Evolutionary conservation across 2,113 vertebrate genomes (phyloP).

Genomic region (Toxotes chatareus): DNA sequence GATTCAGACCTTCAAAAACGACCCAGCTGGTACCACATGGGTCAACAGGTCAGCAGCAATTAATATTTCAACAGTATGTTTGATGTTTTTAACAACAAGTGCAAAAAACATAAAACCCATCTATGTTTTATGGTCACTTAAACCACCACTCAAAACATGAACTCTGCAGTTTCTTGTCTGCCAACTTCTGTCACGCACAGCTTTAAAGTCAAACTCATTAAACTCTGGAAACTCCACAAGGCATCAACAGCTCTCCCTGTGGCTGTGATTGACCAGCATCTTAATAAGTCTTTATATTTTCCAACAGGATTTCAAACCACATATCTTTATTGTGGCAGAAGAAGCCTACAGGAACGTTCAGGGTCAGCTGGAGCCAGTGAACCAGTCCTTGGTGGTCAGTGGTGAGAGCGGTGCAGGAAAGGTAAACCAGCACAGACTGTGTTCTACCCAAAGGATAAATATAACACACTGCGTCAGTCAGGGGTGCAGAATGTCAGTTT

Average conservation of each 20-base stretch:
- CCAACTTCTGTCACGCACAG: background rate
- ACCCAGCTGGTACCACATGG: background rate
- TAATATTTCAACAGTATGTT: background rate
- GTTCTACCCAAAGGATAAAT: background rate
- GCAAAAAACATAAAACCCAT: background rate
- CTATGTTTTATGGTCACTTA: background rate
- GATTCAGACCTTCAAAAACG: background rate
- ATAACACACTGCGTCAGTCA: background rate
- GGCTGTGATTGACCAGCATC: background rate
- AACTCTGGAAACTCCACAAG: background rate
- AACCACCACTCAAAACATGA: background rate
- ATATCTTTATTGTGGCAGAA: slow-evolving; percentile 94
- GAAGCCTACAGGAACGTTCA: slow-evolving; percentile 94
- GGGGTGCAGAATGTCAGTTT: background rate
- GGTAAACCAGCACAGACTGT: slow-evolving; percentile 78
- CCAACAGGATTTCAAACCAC: slow-evolving; percentile 92
- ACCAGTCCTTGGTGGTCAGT: slow-evolving; percentile 96
- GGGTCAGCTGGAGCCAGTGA: slow-evolving; percentile 88
- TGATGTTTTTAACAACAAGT: background rate
- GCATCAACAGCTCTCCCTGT: background rate
- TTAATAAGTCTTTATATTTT: slow-evolving; percentile 25
- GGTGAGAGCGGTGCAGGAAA: slow-evolving; percentile 98
- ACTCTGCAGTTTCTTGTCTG: background rate
- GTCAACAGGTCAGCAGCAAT: background rate
- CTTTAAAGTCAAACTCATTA: slow-evolving; percentile 8